Conservation (phyloP, 2,797 vertebrate genomes). For the Sarcoramphus papa region DNA sequence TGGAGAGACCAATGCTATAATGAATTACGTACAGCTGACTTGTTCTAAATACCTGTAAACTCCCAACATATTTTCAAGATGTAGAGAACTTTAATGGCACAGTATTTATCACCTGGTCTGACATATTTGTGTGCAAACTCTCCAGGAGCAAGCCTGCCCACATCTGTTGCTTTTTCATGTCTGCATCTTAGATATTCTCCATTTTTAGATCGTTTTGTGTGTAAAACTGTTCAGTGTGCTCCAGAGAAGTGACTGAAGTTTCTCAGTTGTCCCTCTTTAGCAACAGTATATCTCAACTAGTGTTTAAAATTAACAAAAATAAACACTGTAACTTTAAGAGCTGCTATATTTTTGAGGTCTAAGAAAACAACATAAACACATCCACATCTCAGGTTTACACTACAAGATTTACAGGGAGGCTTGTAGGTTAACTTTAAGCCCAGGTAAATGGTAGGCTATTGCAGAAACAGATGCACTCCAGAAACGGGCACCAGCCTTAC, state of each 20-base stretch:
- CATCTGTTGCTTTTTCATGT: background rate
- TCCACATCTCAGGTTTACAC: background rate
- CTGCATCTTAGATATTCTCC: background rate
- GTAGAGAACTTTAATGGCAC: background rate
- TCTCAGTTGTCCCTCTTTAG: background rate
- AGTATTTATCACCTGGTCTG: background rate
- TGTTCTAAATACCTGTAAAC: background rate
- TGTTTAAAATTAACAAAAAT: background rate
- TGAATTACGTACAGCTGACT: accelerated
- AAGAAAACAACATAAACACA: background rate
- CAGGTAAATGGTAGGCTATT: background rate
- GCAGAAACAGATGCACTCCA: background rate
- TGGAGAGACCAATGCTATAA: background rate
- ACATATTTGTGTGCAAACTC: background rate
- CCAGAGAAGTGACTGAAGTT: background rate
- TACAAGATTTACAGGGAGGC: background rate
- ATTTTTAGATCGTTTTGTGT: background rate
- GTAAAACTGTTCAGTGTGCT: background rate
- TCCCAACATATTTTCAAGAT: accelerated
- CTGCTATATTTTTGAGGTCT: background rate
- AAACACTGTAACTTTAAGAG: background rate
- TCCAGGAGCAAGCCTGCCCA: background rate
- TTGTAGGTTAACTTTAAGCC: background rate
- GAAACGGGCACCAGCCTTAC: background rate
- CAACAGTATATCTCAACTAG: background rate